phyloP scores from a whole-genome alignment of 2,888 invertebrate genomes.

The Caenorhabditis sinica region DNA sequence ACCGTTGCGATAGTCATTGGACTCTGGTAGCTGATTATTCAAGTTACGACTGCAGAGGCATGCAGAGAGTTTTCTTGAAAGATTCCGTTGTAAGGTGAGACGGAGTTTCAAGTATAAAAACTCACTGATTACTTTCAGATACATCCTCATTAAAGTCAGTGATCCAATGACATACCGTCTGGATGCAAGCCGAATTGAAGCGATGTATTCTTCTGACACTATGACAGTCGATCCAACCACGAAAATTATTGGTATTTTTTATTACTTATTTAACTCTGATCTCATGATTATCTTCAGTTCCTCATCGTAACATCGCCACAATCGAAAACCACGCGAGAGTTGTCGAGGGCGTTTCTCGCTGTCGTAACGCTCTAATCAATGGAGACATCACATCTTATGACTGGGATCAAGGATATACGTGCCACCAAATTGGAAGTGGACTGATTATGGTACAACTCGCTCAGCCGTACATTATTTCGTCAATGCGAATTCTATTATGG shows the following conservation, averaged over 20 bases:
- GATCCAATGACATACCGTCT: conserved; percentile 94
- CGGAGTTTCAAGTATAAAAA: neutral
- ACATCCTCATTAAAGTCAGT: conserved; percentile 88
- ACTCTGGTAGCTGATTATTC: conserved; percentile 94
- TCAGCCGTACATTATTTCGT: conserved; percentile 95
- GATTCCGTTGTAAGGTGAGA: conserved; percentile 89
- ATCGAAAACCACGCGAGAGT: conserved; percentile 93
- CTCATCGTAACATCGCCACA: conserved; percentile 94
- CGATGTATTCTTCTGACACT: conserved; percentile 89
- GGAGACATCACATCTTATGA: conserved; percentile 88
- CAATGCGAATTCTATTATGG: conserved; percentile 94
- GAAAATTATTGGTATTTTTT: conserved; percentile 87
- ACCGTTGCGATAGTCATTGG: conserved; percentile 87
- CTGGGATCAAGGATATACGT: conserved; percentile 81
- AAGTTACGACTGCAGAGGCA: conserved; percentile 94
- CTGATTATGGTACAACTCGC: conserved; percentile 95
- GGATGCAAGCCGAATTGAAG: conserved; percentile 95
- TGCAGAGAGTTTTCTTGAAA: conserved; percentile 96
- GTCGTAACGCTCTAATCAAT: conserved; percentile 95
- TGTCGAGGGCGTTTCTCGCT: conserved; percentile 95
- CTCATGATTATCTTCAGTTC: conserved; percentile 86
- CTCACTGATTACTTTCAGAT: conserved; percentile 84
- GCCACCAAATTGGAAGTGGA: conserved; percentile 89
- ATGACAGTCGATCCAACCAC: conserved; percentile 86
- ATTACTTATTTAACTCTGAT: neutral